These are phyloP conservation scores for Pseudomugil gertrudae DNA, from an alignment of 2,797 vertebrate species.

Conservation along the genomic window DNA sequence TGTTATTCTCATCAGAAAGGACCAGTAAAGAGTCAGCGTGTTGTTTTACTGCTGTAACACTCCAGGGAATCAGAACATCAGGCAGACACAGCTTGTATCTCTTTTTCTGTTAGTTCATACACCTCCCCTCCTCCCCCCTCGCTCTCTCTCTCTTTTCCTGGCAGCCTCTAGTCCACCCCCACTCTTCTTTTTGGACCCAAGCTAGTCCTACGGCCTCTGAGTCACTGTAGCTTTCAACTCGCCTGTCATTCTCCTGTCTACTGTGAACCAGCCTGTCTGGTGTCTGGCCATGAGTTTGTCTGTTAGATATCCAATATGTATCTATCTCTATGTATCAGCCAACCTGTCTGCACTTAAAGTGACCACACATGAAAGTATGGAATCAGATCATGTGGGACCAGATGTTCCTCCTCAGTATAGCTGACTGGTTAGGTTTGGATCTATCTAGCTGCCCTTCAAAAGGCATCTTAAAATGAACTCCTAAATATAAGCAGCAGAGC, in stretches of 20 bases:
- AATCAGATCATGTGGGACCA: constrained; percentile 54
- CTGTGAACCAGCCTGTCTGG: constrained; percentile 37
- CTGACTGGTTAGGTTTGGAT: constrained; percentile 31
- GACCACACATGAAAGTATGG: constrained; percentile 65
- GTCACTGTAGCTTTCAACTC: constrained; percentile 53
- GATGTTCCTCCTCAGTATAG: constrained; percentile 64
- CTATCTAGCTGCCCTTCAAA: constrained; percentile 43
- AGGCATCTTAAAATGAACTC: constrained; percentile 39
- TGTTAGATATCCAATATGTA: constrained; percentile 48
- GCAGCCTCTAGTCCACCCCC: constrained; percentile 45
- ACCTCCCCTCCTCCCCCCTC: constrained; percentile 39
- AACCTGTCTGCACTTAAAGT: constrained; percentile 57
- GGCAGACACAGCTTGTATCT: constrained; percentile 73
- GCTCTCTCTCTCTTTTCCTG: constrained; percentile 54
- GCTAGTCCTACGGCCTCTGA: constrained; percentile 52
- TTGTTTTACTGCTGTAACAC: constrained; percentile 78
- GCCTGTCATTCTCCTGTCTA: constrained; percentile 47
- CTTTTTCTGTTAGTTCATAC: constrained; percentile 68
- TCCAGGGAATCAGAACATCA: constrained; percentile 70
- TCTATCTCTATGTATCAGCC: constrained; percentile 33
- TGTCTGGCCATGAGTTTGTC: constrained; percentile 49
- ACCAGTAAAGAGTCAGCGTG: constrained; percentile 77
- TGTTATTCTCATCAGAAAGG: constrained; percentile 83
- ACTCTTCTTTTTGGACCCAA: constrained; percentile 51
- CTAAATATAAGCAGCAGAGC: constrained; percentile 33